phyloP scores from a whole-genome alignment of 2,797 vertebrate genomes.

The Pelochelys cantorii region DNA sequence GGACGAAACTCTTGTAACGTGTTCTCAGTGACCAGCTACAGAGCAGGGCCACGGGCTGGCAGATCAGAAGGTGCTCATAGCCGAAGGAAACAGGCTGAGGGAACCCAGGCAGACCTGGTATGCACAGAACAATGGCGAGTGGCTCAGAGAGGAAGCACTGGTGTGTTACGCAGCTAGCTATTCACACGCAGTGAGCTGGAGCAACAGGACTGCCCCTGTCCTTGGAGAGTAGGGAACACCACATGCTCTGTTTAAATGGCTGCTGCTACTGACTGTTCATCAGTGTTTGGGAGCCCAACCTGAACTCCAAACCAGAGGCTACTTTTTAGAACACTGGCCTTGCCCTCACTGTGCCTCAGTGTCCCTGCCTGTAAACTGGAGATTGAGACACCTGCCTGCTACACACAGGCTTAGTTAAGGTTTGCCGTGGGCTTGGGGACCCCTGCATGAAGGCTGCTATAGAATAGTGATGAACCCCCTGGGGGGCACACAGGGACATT shows the following conservation, averaged over 20 bases:
- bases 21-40: neutral
- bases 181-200: accelerated
- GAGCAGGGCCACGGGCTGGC: neutral
- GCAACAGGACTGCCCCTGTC: neutral
- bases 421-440: neutral
- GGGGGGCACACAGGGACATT: too few relatives aligned
- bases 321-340: neutral
- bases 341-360: neutral
- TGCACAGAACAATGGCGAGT: neutral
- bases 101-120: neutral
- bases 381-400: neutral
- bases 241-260: neutral
- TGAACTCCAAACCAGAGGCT: neutral
- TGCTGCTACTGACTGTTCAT: neutral
- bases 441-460: neutral
- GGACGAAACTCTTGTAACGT: neutral
- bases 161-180: neutral
- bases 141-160: neutral
- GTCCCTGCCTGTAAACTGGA: neutral
- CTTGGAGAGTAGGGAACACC: neutral
- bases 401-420: neutral
- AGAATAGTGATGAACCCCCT: too few relatives aligned
- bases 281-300: too few relatives aligned
- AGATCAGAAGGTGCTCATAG: neutral
- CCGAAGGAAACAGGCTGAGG: neutral